phyloP scores from a whole-genome alignment of 2,797 vertebrate genomes.

The Labeo calbasu region DNA sequence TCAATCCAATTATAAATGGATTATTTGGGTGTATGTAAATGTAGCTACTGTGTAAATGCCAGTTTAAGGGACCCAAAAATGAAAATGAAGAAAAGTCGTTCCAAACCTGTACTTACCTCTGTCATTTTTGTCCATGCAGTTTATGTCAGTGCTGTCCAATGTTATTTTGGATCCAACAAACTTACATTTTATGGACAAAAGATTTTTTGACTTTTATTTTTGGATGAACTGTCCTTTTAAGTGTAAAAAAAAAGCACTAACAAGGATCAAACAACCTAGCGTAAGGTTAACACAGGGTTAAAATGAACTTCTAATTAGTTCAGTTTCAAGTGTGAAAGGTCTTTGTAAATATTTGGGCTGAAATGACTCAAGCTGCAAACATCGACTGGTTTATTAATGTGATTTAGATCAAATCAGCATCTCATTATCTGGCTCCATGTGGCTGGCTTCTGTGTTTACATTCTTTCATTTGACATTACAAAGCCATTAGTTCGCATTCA shows the following conservation, averaged over 20 bases:
- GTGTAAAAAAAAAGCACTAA: neutral
- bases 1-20: neutral
- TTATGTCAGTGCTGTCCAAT: neutral
- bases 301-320: neutral
- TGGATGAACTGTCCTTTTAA: no score
- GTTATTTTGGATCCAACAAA: no score
- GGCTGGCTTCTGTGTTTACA: slow-evolving; percentile 49
- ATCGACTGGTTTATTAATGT: neutral
- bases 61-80: neutral
- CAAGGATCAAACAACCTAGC: neutral
- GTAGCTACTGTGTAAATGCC: neutral
- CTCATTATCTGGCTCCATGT: slow-evolving; percentile 27
- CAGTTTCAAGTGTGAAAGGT: neutral
- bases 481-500: slow-evolving; percentile 20
- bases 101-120: neutral
- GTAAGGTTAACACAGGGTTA: neutral
- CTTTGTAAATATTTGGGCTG: slow-evolving; percentile 14
- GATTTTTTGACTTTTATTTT: no score
- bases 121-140: neutral
- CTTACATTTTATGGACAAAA: no score
- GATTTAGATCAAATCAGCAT: slow-evolving; percentile 21
- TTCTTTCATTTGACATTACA: slow-evolving; percentile 41
- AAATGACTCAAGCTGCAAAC: slow-evolving; percentile 2
- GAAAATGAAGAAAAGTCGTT: neutral
- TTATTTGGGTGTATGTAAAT: neutral